Evolutionary conservation across 2,888 invertebrate species (phyloP), one percentile per base, ranked within the genome.

Genomic region (Athetis lepigone): DNA sequence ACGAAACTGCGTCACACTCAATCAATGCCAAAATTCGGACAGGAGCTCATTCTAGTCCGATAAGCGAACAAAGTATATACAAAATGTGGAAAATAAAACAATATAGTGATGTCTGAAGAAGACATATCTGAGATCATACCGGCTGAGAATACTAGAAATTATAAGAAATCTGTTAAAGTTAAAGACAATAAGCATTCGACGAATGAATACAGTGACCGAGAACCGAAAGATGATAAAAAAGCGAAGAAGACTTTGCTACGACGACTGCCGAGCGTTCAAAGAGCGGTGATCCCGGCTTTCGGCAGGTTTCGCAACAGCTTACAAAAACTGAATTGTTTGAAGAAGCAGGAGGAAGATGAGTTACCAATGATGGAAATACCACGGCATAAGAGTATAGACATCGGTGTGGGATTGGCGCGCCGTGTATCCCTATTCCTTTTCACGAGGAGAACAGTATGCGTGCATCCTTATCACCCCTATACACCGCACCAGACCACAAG

Each of bases 381-480:
- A 11, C 85, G 93, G 56, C 93, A 91, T 64, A 93, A 85, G 70
- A 95, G 95, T 65, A 89, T 94, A 46, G 95, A 95, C 60, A 94
- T 94, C 8, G 87, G 90, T 0, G 92, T 93, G 5, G 93, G 93
- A 2, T 70, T 94, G 7, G 92, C 93, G n/a, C 81, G 95, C 21
- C 85, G 90, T 59, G 85, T 93, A 55, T 95, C 95, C 0, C 84
- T 92, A 33, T 94, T 95, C 56, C 79, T 95, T 21, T 95, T 95
- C 59, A 93, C 93, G 4, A 92, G 84, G 65, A 87, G 88, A 67
- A 90, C 93, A 2, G 91, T 92, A 33, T 92, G 92, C 63, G 85
- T 90, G 33, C 95, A 95, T 74, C 95, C 95, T 0, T 95, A 93
- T 70, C 95, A 95, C 63, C 95, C 95, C 1, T 95, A 86, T 65